Conservation (phyloP, 2,797 vertebrate genomes). For the Pitangus sulphuratus region DNA sequence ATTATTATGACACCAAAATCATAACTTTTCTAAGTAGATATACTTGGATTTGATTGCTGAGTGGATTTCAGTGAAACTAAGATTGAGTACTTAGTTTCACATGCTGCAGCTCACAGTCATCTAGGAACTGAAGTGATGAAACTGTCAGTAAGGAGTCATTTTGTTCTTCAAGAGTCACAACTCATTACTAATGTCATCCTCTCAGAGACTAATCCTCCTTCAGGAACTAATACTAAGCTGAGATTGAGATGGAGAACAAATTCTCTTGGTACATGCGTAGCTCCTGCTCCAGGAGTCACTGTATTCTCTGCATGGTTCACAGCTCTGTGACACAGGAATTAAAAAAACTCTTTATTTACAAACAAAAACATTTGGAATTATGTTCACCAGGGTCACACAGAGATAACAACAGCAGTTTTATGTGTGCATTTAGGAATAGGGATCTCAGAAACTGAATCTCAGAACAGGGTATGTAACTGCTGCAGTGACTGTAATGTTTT, state of each 20-base stretch:
- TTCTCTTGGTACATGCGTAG: background rate
- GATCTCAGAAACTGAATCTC: background rate
- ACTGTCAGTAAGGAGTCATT: background rate
- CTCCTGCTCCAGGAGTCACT: background rate
- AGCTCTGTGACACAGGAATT: background rate
- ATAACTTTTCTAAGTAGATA: background rate
- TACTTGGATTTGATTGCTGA: background rate
- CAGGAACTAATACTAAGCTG: background rate
- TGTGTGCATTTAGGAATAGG: background rate
- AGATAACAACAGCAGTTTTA: background rate
- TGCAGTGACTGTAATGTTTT: background rate
- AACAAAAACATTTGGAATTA: background rate
- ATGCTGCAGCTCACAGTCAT: background rate
- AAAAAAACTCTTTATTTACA: background rate
- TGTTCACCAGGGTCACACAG: background rate
- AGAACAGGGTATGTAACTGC: background rate
- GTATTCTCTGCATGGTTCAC: background rate
- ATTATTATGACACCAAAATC: background rate
- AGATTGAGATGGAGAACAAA: background rate
- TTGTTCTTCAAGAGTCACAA: background rate
- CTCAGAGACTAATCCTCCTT: background rate
- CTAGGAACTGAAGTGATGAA: background rate
- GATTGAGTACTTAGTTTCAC: background rate
- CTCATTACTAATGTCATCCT: background rate
- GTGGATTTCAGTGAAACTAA: background rate